phyloP scores from a whole-genome alignment of 2,113 vertebrate species.

The Oreochromis aureus region DNA sequence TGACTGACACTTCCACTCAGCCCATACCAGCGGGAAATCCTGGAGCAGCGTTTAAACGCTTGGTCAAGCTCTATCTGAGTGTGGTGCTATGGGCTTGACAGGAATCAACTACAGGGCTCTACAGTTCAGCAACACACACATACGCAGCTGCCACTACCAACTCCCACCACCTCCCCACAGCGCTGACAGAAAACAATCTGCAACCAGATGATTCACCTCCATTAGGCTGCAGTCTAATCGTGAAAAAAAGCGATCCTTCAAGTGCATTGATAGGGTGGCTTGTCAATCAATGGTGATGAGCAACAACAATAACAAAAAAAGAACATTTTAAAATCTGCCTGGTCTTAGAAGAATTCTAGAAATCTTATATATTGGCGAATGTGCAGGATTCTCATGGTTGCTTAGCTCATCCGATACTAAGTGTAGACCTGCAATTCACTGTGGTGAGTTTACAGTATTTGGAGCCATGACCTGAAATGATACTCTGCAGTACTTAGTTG shows the following conservation, averaged over 20 bases:
- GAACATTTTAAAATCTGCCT: not conserved
- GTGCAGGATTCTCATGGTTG: not conserved
- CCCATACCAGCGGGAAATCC: conserved; percentile 44
- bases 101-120: conserved; percentile 53
- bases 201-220: not conserved
- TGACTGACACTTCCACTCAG: conserved; percentile 58
- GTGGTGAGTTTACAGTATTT: not conserved
- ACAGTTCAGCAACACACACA: not conserved
- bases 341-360: not conserved
- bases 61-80: conserved; percentile 57
- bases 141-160: not conserved
- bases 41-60: conserved; percentile 57
- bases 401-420: not conserved
- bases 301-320: not conserved
- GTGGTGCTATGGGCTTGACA: conserved; percentile 48
- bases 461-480: conserved; percentile 24
- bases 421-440: not conserved
- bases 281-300: not conserved
- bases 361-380: not conserved
- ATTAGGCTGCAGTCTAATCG: conserved; percentile 7
- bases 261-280: not conserved
- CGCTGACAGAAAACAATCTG: conserved; percentile 32
- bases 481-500: not conserved
- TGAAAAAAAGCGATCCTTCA: not conserved
- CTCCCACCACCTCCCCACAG: not conserved